Evolutionary conservation across 2,113 vertebrate genomes (phyloP).

Genomic region (Aramus guarauna): DNA sequence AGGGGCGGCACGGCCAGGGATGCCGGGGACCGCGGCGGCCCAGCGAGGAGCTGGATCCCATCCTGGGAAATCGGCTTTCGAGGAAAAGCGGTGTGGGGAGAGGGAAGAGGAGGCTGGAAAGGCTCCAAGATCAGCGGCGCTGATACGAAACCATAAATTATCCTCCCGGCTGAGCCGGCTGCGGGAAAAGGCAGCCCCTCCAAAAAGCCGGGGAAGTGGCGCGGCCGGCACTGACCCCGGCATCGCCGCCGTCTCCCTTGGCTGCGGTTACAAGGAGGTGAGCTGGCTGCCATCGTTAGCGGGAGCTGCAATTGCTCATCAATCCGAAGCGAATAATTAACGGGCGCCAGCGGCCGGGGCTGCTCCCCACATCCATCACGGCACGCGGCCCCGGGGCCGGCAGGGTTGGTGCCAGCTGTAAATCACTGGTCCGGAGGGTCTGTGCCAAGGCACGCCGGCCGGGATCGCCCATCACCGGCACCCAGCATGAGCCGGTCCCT

Average conservation of each 20-base stretch:
- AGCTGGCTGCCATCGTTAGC: not conserved
- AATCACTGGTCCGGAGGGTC: not conserved
- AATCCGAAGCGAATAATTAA: not conserved
- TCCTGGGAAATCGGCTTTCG: slow-evolving; percentile 28
- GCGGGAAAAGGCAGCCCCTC: not conserved
- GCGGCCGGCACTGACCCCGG: not conserved
- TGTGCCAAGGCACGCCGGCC: fast-evolving
- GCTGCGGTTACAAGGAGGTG: not conserved
- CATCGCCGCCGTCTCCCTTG: fast-evolving
- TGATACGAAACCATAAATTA: slow-evolving; percentile 47
- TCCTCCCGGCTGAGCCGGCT: not conserved
- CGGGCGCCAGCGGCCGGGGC: not conserved
- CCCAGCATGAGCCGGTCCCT: fast-evolving
- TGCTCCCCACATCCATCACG: slow-evolving; percentile 20
- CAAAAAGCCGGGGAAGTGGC: not conserved
- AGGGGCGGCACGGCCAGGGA: not conserved
- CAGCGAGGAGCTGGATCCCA: not conserved
- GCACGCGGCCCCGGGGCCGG: not conserved
- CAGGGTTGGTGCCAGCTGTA: not conserved
- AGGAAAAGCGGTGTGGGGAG: slow-evolving; percentile 8
- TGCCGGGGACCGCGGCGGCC: fast-evolving
- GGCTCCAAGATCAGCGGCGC: slow-evolving; percentile 42
- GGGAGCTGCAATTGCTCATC: not conserved
- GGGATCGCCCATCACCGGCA: fast-evolving
- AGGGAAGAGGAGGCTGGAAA: slow-evolving; percentile 57